Percentiles rank a stretch among this genome's conserved stretches.
Evolutionary conservation across 1,140 invertebrate species (phyloP).

Genomic region (Lysiphlebus fabarum): DNA sequence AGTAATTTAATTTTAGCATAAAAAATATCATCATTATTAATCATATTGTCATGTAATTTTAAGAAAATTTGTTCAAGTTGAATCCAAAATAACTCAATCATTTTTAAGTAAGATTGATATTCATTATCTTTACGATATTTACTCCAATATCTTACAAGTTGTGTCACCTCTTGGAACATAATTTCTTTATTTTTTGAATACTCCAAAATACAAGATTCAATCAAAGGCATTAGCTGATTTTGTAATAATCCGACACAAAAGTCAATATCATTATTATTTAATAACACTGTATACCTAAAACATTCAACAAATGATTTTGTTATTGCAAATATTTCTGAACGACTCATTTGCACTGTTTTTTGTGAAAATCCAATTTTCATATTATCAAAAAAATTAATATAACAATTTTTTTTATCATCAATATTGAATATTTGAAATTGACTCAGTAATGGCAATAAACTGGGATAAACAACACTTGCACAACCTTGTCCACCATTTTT

Average conservation of each 20-base stretch:
- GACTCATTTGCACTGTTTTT: constrained; percentile 55
- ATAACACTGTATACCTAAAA: constrained; percentile 60
- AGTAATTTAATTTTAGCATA: constrained; percentile 24
- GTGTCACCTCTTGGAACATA: constrained; percentile 55
- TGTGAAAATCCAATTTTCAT: constrained; percentile 60
- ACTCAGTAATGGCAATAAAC: constrained; percentile 71
- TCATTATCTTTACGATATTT: constrained; percentile 46
- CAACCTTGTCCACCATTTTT: constrained; percentile 67
- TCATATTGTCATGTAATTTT: constrained; percentile 33
- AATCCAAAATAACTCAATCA: constrained; percentile 58
- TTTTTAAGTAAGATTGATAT: constrained; percentile 45
- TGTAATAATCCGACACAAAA: constrained; percentile 46
- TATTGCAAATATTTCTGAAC: constrained; percentile 62
- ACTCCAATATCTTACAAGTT: constrained; percentile 59
- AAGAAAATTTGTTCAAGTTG: constrained; percentile 51
- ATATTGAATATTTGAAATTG: constrained; percentile 62
- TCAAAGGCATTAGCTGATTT: constrained; percentile 51
- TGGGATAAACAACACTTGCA: constrained; percentile 68
- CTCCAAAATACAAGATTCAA: constrained; percentile 52
- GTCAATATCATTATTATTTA: constrained; percentile 44
- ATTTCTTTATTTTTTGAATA: constrained; percentile 43
- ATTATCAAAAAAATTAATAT: constrained; percentile 66
- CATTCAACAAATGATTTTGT: constrained; percentile 69
- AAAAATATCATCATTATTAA: constrained; percentile 22
- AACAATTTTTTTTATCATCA: constrained; percentile 57